phyloP scores from a whole-genome alignment of 2,113 vertebrate genomes.

The Calyptomena viridis region DNA sequence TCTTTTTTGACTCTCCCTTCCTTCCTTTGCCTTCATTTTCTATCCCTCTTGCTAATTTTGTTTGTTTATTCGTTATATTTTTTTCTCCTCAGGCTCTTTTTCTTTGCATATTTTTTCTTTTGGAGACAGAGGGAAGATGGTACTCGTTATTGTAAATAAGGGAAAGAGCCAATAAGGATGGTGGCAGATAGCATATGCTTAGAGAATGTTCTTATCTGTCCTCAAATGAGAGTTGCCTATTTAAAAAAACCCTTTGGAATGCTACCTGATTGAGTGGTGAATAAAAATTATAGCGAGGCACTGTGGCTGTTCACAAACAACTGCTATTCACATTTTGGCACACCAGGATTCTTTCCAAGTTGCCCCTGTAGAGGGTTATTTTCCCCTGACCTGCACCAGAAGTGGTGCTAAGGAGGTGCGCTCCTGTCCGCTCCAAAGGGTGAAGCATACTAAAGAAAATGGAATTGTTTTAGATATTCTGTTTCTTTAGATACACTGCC shows the following conservation, averaged over 20 bases:
- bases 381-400: neutral
- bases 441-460: neutral
- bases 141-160: neutral
- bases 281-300: neutral
- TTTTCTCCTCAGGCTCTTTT: neutral
- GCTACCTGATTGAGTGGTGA: neutral
- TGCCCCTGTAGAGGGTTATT: neutral
- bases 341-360: neutral
- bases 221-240: neutral
- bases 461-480: neutral
- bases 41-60: neutral
- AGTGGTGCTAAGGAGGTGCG: neutral
- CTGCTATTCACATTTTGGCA: neutral
- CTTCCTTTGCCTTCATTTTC: neutral
- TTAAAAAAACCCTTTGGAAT: neutral
- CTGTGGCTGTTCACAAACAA: neutral
- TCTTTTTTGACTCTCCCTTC: neutral
- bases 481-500: neutral
- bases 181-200: neutral
- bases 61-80: neutral
- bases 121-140: neutral
- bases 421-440: neutral
- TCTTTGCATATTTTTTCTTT: neutral
- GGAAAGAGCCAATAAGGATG: neutral
- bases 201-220: neutral